Base-by-base conservation (phyloP, 1,140 invertebrate species). In the Drosophila tani region DNA sequence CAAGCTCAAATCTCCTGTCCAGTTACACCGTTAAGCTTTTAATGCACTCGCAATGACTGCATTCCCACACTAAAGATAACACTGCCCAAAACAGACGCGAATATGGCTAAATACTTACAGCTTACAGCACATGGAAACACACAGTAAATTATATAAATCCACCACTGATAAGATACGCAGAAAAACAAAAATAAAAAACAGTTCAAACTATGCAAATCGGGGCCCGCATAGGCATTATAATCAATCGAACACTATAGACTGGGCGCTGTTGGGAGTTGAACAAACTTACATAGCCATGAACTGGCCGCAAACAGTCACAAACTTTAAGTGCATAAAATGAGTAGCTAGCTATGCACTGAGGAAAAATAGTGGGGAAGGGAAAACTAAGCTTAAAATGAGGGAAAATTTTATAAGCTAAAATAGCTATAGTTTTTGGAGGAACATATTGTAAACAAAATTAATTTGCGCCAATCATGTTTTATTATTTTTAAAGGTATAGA, bases 261-360 rank as follows among this genome's bases (percentile, higher is more conserved):
- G 49, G 60, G 38, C 50, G 43, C 49, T 11, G 58, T 24, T n/a
- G 35, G 53, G 51, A 69, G 75, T 84, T 90, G 84, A 88, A 90
- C 65, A 88, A 90, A 88, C 84, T 76, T 62, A 45, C 57, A 65
- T 64, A 76, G 84, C 85, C 84, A 79, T 88, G 84, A 88, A 88
- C 84, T 75, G 78, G 51, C 74, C 74, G 27, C 74, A 76, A 77
- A 77, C 75, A 68, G 47, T 63, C 38, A 49, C 40, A 73, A 78
- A 63, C 65, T 57, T 63, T 56, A 40, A 49, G 56, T 56, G 49
- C 38, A 40, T 21, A 41, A 67, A 67, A 46, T 67, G 49, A 51
- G 49, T 49, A 65, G 59, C 29, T 77, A 17, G 59, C 15, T 77
- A 11, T 66, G 64, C 64, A 51, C 32, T 29, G 11, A 50, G 21